Evolutionary conservation across 2,797 vertebrate genomes (phyloP), one percentile per base, ranked within the genome.

Genomic region (Anas flavirostris): DNA sequence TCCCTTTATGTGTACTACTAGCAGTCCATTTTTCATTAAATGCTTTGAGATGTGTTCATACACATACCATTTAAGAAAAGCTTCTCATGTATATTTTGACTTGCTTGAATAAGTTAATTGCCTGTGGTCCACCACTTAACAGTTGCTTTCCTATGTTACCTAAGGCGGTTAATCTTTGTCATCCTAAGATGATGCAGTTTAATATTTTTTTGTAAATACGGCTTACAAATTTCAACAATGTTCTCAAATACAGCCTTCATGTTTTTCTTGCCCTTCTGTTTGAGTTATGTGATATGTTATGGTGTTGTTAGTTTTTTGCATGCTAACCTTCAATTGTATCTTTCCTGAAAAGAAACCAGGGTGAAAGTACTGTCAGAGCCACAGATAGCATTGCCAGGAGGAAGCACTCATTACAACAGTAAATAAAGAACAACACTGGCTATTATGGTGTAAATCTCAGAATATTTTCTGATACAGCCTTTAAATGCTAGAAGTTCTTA

Each of bases 121-220:
- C 64, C 44, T 90, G 69, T 76, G 68, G 23, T 69, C 29, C 8
- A 12, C 59, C 69, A 13, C 35, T 88, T 90, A 37, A 82, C 46
- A 63, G 67, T 67, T 81, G 55, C 52, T 83, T 66, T 86, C 62
- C n/a, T 92, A 23, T 44, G 50, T 29, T 55, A 74, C 72, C 77
- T 91, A 83, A 81, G 92, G 50, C 29, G 44, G 22, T 68, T 84
- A 84, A 89, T 35, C 56, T 92, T 82, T 59, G 72, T 82, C 31
- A 26, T 80, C 84, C 60, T 44, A 89, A 76, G 81, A 63, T 55
- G 21, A 35, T 52, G 52, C 37, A 8, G 33, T 80, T 52, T 64
- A 78, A 8, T 77, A 16, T 39, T 52, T 73, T 82, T 67, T 35
- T 77, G 29, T 73, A 74, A 83, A 22, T 15, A 44, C 88, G 86